Conservation (phyloP, 2,888 invertebrate genomes). For the Ectobius pallidus region DNA sequence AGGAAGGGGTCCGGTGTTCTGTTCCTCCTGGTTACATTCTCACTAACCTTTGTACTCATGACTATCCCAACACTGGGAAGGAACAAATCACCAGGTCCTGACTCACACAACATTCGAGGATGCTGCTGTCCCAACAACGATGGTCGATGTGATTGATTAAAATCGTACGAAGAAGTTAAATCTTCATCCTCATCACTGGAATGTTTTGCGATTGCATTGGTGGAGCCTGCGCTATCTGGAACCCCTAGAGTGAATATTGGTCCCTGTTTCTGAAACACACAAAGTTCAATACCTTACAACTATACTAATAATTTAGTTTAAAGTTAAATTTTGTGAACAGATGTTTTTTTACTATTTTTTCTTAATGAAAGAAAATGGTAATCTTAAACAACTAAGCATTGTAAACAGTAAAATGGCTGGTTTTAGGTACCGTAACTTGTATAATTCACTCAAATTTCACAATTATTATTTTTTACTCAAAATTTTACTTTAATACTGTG, state of each 20-base stretch:
- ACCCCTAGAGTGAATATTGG: slow-evolving; percentile 25
- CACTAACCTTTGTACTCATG: slow-evolving; percentile 52
- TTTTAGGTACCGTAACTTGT: no score
- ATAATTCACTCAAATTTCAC: no score
- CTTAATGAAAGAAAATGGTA: no score
- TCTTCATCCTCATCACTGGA: slow-evolving; percentile 43
- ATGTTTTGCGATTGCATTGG: slow-evolving; percentile 14
- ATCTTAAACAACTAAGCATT: no score
- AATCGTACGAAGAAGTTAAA: neutral
- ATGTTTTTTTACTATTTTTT: no score
- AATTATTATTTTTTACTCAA: no score
- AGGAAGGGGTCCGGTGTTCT: slow-evolving; percentile 1
- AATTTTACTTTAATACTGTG: no score
- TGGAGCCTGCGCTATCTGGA: neutral
- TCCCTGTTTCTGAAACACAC: slow-evolving; percentile 13
- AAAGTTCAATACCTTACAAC: neutral
- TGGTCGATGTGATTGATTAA: neutral
- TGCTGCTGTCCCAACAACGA: neutral
- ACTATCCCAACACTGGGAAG: slow-evolving; percentile 71
- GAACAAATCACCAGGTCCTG: slow-evolving; percentile 58
- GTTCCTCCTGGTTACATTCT: slow-evolving; percentile 13
- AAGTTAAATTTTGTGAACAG: no score
- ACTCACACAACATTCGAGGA: neutral
- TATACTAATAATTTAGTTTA: neutral
- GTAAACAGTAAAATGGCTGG: no score